A percentile compares a stretch with the other conserved stretches of the same genome.
These are phyloP conservation scores for Haemorhous mexicanus DNA, from an alignment of 2,113 vertebrate species.

Conservation along the genomic window DNA sequence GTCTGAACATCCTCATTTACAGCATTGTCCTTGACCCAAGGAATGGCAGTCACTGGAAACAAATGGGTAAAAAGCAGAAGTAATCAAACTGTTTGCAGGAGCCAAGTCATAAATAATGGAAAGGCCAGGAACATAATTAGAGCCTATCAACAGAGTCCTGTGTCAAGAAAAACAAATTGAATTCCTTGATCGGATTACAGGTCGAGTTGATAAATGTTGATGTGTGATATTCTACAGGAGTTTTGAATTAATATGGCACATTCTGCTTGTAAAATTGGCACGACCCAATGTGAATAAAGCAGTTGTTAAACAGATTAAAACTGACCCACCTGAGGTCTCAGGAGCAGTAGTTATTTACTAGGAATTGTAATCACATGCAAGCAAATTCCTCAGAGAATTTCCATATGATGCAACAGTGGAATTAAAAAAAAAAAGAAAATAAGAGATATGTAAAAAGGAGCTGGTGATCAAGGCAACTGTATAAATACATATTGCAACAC, in stretches of 20 bases:
- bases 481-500: background rate
- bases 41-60: background rate
- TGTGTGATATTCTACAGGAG: background rate
- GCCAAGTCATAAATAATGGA: constrained; percentile 5
- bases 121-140: constrained; percentile 21
- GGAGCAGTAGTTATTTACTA: background rate
- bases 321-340: background rate
- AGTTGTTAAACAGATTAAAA: background rate
- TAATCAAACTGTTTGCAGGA: constrained; percentile 1
- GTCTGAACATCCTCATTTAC: background rate
- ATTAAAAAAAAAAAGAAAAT: background rate
- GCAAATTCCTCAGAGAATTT: background rate
- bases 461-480: background rate
- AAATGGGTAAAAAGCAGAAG: constrained; percentile 12
- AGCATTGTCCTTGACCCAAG: background rate
- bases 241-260: background rate
- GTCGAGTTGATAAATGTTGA: background rate
- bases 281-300: background rate
- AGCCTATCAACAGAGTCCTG: background rate
- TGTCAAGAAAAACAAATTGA: constrained; percentile 18
- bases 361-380: background rate
- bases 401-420: background rate
- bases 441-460: background rate
- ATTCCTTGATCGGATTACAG: constrained; percentile 17
- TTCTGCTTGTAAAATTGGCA: background rate